Base-by-base conservation (phyloP, 1,140 invertebrate species). In the Phymorhynchus buccinoides region DNA sequence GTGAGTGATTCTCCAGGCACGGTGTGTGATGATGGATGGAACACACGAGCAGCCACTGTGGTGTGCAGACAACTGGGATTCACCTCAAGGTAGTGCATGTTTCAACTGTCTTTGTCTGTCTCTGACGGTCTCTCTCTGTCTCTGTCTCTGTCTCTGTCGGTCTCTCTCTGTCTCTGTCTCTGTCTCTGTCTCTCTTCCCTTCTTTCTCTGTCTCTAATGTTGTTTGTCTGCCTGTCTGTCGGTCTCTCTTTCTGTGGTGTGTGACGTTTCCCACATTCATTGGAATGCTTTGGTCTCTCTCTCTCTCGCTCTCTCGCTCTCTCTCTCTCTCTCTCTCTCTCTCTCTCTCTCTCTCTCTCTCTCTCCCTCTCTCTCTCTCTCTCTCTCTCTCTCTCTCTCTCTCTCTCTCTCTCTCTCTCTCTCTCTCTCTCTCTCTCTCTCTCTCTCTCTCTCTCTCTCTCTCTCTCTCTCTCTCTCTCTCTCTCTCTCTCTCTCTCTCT, bases 1-100 rank as follows among this genome's bases (percentile, higher is more conserved):
- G 44, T n/a, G n/a, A 27, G 12, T 56, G 12, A 12, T 56, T 80
- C 27, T 52, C 7, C 79, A 80, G 88, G 88, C 32, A 83, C 80
- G 18, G 80, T 89, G n/a, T 89, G 88, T 84, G 86, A 88, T 73
- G 86, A 88, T 78, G 87, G 73, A 6, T 89, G 85, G 80, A 62
- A 75, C 37, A 32, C 22, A 7, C 16, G 37, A 1, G 84, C 62
- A n/a, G 88, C 88, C 16, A 84, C 85, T 22, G 88, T 89, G 22
- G 83, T 87, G 35, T 89, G 88, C 81, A 87, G 80, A 71, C 81
- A 88, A 30, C 85, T 89, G 18, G 83, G 85, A 39, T 27, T 62
- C 18, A 18, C 56, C 56, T 18, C 56, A 12, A 62, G 56, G 56
- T 62, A 62, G 12, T 52, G 48, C 48, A 52, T 0, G 48, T 18